A percentile compares a stretch with the other conserved stretches of the same genome.
Conservation (phyloP, 2,888 invertebrate species). For the Eretmocerus hayati region DNA sequence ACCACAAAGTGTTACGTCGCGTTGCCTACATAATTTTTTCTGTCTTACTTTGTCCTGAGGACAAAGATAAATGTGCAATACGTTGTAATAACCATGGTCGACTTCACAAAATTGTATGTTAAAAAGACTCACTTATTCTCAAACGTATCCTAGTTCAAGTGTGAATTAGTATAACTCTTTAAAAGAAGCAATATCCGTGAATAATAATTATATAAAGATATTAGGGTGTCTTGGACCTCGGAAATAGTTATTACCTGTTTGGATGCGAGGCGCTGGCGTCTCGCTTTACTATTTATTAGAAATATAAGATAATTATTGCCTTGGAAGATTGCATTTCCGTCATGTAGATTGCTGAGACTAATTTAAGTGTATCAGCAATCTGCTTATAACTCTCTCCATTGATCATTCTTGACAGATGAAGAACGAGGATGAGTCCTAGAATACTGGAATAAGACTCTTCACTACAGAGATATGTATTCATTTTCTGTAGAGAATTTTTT, state of each 20-base stretch:
- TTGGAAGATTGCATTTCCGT: conserved; percentile 23
- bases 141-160: too few species aligned
- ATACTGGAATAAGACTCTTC: neutral
- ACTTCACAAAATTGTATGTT: too few species aligned
- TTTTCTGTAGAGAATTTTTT: neutral
- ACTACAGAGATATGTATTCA: neutral
- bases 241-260: conserved; percentile 17
- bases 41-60: too few species aligned
- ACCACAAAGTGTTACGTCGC: too few species aligned
- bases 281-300: conserved; percentile 26
- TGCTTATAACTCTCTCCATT: conserved; percentile 20
- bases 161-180: too few species aligned
- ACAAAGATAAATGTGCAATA: too few species aligned
- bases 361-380: too few species aligned
- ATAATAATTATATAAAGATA: conserved; percentile 8
- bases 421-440: conserved; percentile 25
- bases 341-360: conserved; percentile 17
- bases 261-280: conserved; percentile 28
- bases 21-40: too few species aligned
- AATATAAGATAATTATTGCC: conserved; percentile 26
- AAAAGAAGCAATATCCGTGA: too few species aligned
- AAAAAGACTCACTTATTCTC: too few species aligned
- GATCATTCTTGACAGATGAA: conserved; percentile 14
- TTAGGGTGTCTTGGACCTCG: conserved; percentile 20
- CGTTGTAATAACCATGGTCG: too few species aligned